A percentile compares a stretch with the other conserved stretches of the same genome.
Conservation (phyloP, 2,888 invertebrate species). For the Agelastica alni region DNA sequence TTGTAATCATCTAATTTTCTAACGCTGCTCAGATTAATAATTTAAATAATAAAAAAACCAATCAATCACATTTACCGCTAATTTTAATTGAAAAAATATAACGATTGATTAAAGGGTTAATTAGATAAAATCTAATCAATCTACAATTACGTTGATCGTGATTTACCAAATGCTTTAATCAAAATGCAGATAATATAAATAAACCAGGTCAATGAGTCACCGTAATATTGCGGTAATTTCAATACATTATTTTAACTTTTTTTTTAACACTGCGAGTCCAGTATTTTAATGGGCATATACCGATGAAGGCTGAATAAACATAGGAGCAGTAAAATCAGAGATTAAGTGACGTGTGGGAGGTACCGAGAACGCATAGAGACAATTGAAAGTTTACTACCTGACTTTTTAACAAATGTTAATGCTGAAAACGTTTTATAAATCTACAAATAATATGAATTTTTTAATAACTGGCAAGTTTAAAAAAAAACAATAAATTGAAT, state of each 20-base stretch:
- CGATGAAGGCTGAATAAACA: slow-evolving; percentile 6
- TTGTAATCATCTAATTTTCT: too few relatives aligned
- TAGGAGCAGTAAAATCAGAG: neutral
- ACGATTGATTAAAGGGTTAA: neutral
- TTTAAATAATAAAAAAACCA: neutral
- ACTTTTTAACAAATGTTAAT: too few relatives aligned
- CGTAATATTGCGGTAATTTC: neutral
- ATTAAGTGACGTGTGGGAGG: slow-evolving; percentile 1
- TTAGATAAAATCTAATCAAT: neutral
- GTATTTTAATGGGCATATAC: neutral
- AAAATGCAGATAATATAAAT: neutral
- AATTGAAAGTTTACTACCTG: too few relatives aligned
- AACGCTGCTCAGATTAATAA: neutral
- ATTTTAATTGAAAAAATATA: too few relatives aligned
- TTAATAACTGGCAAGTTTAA: too few relatives aligned
- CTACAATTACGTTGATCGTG: neutral
- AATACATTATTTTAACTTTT: neutral
- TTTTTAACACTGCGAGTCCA: neutral
- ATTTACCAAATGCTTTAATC: slow-evolving; percentile 1
- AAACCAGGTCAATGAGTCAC: slow-evolving; percentile 6
- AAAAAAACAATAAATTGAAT: too few relatives aligned
- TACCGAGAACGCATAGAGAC: neutral
- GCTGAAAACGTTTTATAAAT: neutral
- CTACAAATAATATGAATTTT: too few relatives aligned
- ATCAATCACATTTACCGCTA: neutral